Base-by-base conservation (phyloP, 2,113 vertebrate species). In the Kryptolebias marmoratus region DNA sequence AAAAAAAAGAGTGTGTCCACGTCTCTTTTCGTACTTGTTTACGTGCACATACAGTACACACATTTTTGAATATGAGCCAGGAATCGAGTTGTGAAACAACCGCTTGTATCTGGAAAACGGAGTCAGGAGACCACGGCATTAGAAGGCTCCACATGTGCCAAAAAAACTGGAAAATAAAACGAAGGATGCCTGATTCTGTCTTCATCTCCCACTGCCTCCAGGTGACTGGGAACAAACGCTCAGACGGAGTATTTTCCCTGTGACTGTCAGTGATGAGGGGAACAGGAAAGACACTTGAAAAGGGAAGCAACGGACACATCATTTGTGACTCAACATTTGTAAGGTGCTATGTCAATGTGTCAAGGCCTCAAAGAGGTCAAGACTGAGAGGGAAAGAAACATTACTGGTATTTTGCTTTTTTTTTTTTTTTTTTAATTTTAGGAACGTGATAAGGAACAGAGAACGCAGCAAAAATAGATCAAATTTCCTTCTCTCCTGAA, bases 61-160 rank as follows among this genome's bases (percentile, higher is more conserved):
- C 27, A 42, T 69, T 81, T 72, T 71, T 48, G 44, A 69, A 70
- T 32, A 74, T 30, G 77, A 87, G 78, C 84, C 82, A 71, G 62
- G 71, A 78, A 77, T 57, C 39, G 55, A 56, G 64, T 57, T 30
- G 55, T 62, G 68, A 73, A 77, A n/a, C 12, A 68, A 76, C 71
- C 54, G 60, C 61, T 64, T 39, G 3, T 45, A 69, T 64, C 72
- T 55, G 50, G 48, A 52, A 76, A 56, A 3, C n/a, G 68, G 64
- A 78, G 79, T 16, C 59, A 57, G 61, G 76, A 61, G 73, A 60
- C 11, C 61, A 7, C 64, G 71, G 86, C 56, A 27, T 11, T 30
- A 67, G 75, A 68, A 68, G 62, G 80, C 78, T 88, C 85, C 52
- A 87, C 78, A 22, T 73, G 90, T 92, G 90, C 87, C 89, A 90